Conservation (phyloP, 2,113 vertebrate genomes). For the Vicugna pacos region DNA sequence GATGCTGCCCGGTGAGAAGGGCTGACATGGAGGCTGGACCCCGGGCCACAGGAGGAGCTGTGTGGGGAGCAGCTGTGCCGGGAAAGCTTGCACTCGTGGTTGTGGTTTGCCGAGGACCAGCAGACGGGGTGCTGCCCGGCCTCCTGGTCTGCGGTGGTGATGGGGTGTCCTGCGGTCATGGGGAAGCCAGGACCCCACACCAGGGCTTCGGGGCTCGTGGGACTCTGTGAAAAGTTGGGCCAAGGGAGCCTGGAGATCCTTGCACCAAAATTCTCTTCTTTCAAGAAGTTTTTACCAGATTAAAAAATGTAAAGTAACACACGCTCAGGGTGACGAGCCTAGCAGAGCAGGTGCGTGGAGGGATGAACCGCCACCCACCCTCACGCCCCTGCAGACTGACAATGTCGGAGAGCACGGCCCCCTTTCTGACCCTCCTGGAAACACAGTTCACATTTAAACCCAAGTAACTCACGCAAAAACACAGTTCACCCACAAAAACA, state of each 20-base stretch:
- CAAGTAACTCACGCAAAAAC: neutral
- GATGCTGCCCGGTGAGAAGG: too few relatives aligned
- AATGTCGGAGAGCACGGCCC: too few relatives aligned
- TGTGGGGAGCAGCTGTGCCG: neutral
- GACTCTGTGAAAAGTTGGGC: neutral
- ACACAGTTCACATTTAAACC: neutral
- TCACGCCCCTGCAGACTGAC: too few relatives aligned
- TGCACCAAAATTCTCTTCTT: neutral
- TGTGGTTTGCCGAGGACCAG: neutral
- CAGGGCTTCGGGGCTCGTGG: neutral
- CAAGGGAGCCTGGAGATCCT: neutral
- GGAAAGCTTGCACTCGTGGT: rapidly evolving
- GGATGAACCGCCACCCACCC: neutral
- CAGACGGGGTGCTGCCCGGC: neutral
- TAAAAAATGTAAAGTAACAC: neutral
- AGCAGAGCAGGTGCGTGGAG: neutral
- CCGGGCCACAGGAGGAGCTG: neutral
- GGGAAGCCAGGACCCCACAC: too few relatives aligned
- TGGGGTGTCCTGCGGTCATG: too few relatives aligned
- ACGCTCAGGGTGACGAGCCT: neutral
- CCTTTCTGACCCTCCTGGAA: neutral
- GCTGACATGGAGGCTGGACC: too few relatives aligned
- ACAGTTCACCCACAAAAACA: neutral
- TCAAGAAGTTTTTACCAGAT: neutral
- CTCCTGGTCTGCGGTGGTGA: too few relatives aligned